Conservation (phyloP, 2,113 vertebrate species). For the Tachuris rubrigastra region DNA sequence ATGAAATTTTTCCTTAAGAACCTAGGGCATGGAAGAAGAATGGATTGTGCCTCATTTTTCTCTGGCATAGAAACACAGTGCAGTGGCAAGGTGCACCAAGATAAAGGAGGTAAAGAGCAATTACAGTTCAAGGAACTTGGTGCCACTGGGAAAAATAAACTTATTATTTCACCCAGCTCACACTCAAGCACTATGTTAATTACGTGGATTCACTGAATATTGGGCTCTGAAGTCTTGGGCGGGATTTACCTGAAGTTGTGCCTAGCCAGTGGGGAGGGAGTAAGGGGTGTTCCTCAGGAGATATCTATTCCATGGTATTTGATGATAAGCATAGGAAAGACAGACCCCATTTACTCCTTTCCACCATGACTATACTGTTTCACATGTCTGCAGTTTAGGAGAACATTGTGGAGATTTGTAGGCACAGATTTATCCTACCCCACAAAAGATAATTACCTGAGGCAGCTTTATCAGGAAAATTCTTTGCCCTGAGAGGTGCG, state of each 20-base stretch:
- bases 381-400: neutral
- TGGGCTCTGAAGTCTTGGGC: neutral
- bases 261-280: neutral
- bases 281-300: neutral
- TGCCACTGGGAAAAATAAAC: neutral
- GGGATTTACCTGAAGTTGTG: neutral
- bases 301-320: neutral
- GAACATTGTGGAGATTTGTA: neutral
- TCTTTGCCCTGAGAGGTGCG: fast-evolving
- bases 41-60: neutral
- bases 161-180: neutral
- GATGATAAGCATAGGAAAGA: neutral
- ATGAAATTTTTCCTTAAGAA: neutral
- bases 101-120: neutral
- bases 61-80: neutral
- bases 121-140: neutral
- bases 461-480: neutral
- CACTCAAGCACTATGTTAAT: neutral
- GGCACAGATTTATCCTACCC: neutral
- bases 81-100: neutral
- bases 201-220: neutral
- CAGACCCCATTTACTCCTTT: neutral
- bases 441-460: neutral
- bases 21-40: neutral
- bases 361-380: neutral